Base-by-base conservation (phyloP, 2,113 vertebrate genomes). In the Ornithorhynchus anatinus region DNA sequence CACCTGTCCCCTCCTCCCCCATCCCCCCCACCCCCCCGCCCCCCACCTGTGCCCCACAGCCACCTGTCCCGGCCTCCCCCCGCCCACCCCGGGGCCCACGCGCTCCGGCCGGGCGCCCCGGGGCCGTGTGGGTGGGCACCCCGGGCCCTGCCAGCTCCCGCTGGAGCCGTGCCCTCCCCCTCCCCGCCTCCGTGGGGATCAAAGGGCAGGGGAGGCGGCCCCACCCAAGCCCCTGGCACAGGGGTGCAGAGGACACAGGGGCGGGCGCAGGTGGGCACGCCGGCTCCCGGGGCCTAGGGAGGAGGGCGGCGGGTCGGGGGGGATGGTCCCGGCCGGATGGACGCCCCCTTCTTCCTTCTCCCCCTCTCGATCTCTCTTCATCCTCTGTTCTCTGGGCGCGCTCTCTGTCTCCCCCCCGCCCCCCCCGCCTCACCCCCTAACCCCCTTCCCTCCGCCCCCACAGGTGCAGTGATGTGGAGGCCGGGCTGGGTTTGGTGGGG, bases 161-260 rank as follows among this genome's bases (percentile, higher is more conserved):
- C n/a, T n/a, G n/a, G n/a, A n/a, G n/a, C 75, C 70, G 60, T 83
- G 80, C 78, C 80, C 83, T 77, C n/a, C n/a, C n/a, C n/a, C 58
- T 75, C 67, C 69, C 78, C 77, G 63, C 61, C 78, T 85, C 85
- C 81, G 84, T 84, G 73, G 75, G 83, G 86, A 88, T 88, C 86
- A 88, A 88, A 88, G 86, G 83, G 83, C 86, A 88, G 57, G 72
- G 80, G n/a, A n/a, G 77, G 23, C 75, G 75, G 83, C 86, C 83
- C 80, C 83, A 84, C 86, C 79, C 75, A 43, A 67, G 39, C 69
- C 47, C 66, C 70, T 75, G 73, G 54, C 75, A 61, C 15, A 19
- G 6, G 64, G 72, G 63, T 63, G 62, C 72, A 35, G 15, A 64
- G 74, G 84, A 77, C 17, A 32, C 62, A 32, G 69, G 53, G 57